phyloP scores from a whole-genome alignment of 2,888 invertebrate species.

The Dryadula phaetusa region DNA sequence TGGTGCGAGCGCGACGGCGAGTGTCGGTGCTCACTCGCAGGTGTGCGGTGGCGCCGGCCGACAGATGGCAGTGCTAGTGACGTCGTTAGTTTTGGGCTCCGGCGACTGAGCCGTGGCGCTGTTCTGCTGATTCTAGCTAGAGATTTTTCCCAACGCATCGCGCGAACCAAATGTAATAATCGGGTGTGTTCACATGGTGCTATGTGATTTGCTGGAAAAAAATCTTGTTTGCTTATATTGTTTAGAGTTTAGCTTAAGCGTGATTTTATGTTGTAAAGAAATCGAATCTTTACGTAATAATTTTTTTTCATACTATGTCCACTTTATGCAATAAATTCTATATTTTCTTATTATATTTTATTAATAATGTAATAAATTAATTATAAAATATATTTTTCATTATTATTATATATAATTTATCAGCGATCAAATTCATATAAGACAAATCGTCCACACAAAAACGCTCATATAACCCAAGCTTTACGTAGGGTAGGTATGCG shows the following conservation, averaged over 20 bases:
- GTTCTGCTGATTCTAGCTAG: slow-evolving; percentile 80
- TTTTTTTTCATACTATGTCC: too few relatives aligned
- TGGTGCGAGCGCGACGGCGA: slow-evolving; percentile 80
- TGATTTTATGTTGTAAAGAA: neutral
- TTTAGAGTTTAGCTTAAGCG: neutral
- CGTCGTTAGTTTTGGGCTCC: slow-evolving; percentile 76
- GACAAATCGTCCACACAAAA: neutral
- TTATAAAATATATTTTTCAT: neutral
- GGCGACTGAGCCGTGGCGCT: slow-evolving; percentile 79
- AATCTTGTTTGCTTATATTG: neutral
- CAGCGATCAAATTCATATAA: slow-evolving; percentile 17
- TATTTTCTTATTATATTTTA: too few relatives aligned
- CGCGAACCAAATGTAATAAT: slow-evolving; percentile 65
- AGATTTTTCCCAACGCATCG: slow-evolving; percentile 81
- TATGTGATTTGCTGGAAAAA: neutral
- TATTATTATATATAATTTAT: neutral
- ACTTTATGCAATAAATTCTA: too few relatives aligned
- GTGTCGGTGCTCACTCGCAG: slow-evolving; percentile 59
- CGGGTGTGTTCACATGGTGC: slow-evolving; percentile 63
- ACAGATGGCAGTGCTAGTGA: slow-evolving; percentile 75
- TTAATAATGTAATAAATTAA: neutral
- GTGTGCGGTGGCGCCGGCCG: slow-evolving; percentile 63
- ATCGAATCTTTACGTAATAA: neutral
- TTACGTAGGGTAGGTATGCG: slow-evolving; percentile 69
- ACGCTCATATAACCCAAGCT: slow-evolving; percentile 61